Conservation (phyloP, 2,113 vertebrate species). For the rat (Rattus norvegicus) region GRCr8 NC_086027.1:105266001-105266500, state of each 20-base stretch:
- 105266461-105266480: slow-evolving; percentile 66
- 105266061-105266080: neutral
- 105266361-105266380: slow-evolving; percentile 67
- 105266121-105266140: slow-evolving; percentile 69
- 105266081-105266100: neutral
- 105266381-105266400: slow-evolving; percentile 76
- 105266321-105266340: slow-evolving; percentile 48
- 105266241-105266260: slow-evolving; percentile 69
- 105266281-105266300: slow-evolving; percentile 44
- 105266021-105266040: slow-evolving; percentile 8
- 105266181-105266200: slow-evolving; percentile 69
- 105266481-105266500: slow-evolving; percentile 70
- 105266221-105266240: slow-evolving; percentile 40
- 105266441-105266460: slow-evolving; percentile 56
- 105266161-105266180: slow-evolving; percentile 66
- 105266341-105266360: slow-evolving; percentile 33
- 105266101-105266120: slow-evolving; percentile 69
- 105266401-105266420: slow-evolving; percentile 65
- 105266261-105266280: slow-evolving; percentile 7
- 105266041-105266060: slow-evolving; percentile 34
- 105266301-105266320: slow-evolving; percentile 74
- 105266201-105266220: slow-evolving; percentile 55
- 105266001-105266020: neutral
- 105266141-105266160: slow-evolving; percentile 79
- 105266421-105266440: slow-evolving; percentile 65